Evolutionary conservation across 2,113 vertebrate genomes (phyloP).

Genomic region (Antigone vipio): DNA sequence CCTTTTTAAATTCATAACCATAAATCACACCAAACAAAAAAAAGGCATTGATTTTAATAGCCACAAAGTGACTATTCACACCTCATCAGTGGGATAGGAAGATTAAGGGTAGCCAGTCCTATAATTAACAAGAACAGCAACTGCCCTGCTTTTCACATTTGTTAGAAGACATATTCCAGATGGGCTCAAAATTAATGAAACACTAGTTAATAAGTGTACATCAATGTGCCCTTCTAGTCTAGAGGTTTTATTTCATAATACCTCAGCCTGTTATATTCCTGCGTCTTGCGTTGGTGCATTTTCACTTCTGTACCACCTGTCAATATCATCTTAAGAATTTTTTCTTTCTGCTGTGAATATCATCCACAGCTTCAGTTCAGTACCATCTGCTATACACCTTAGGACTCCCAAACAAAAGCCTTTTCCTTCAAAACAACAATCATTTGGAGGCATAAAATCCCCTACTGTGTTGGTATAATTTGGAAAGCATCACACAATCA

Average conservation of each 20-base stretch:
- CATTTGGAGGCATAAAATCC: constrained; percentile 40
- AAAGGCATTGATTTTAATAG: neutral
- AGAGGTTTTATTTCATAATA: neutral
- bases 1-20: neutral
- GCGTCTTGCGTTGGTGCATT: neutral
- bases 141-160: neutral
- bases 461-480: constrained; percentile 15
- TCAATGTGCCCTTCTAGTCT: neutral
- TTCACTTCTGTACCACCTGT: constrained; percentile 36
- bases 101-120: neutral
- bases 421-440: neutral
- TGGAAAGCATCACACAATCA: constrained; percentile 20
- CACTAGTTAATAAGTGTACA: neutral
- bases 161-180: neutral
- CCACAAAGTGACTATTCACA: neutral
- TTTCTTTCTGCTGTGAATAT: constrained; percentile 7
- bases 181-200: constrained; percentile 17
- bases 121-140: neutral
- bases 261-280: neutral
- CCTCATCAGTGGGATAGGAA: neutral
- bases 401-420: constrained; percentile 14
- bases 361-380: constrained; percentile 8
- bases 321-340: constrained; percentile 2
- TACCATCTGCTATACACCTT: constrained; percentile 62
- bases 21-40: neutral